Evolutionary conservation across 2,113 vertebrate species (phyloP), one percentile per base, ranked within the genome.

Genomic region (Otocyon megalotis): DNA sequence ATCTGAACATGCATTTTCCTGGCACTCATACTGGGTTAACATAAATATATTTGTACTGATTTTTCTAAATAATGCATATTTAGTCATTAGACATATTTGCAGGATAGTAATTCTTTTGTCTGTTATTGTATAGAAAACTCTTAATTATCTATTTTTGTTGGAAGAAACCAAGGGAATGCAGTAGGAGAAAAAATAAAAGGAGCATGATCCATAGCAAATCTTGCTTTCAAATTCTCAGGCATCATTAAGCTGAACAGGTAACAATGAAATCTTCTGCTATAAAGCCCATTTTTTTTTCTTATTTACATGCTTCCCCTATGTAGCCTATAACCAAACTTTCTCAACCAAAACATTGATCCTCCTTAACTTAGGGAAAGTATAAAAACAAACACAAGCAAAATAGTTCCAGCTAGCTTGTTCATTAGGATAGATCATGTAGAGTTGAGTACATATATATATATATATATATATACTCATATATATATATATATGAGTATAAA

Each of bases 31-130:
- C 37, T 91, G 91, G 32, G 90, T 90, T 87, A 90, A 79, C 54
- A 63, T 16, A 93, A 89, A 76, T 89, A 88, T 48, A 56, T 92
- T 79, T 92, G 37, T 28, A 35, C 37, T 85, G 30, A 79, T 77
- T 87, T 95, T 92, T 77, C 80, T 58, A 80, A 96, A 77, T 82
- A 82, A 92, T 60, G 32, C 30, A 60, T 60, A 81, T 79, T 85
- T 58, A 85, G 65, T 88, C 50, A 81, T 69, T 81, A 58, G 28
- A 17, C 77, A 28, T 93, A 93, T 28, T 93, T 97, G 26, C 24
- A 72, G 67, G 35, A 50, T 35, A 85, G 58, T 92, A 71, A 88
- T 83, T 74, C 19, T 72, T 88, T 83, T 97, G 32, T 67, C 65
- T 96, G 7, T 48, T 96, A 91, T 56, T 56, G 5, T 87, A 67